phyloP scores from a whole-genome alignment of 1,140 invertebrate genomes.

The Drosophila orena region DNA sequence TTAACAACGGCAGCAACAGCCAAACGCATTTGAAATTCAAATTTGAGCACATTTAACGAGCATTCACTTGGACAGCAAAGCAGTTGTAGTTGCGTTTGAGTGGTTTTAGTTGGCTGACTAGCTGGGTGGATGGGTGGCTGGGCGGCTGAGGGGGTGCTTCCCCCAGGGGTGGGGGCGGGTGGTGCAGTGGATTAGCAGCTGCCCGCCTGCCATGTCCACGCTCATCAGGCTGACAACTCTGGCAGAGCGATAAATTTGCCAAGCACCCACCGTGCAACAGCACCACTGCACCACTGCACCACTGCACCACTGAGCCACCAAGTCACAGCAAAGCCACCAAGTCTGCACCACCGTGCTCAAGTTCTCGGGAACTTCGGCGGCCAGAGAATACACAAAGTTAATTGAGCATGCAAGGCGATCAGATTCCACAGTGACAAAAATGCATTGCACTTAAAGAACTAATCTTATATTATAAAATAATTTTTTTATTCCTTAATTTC shows the following conservation, averaged over 20 bases:
- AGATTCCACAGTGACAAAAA: conserved; percentile 46
- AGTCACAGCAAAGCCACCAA: conserved; percentile 2
- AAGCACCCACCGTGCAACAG: conserved; percentile 40
- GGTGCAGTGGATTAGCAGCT: conserved; percentile 15
- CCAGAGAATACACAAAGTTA: conserved; percentile 57
- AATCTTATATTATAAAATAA: too few relatives aligned
- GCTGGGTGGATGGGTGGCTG: not conserved
- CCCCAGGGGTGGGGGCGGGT: not conserved
- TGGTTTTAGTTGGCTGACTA: conserved; percentile 6
- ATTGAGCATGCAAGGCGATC: conserved; percentile 79
- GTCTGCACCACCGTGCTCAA: conserved; percentile 7
- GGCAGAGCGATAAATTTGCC: conserved; percentile 71
- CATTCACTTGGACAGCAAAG: conserved; percentile 50
- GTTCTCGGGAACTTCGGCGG: conserved; percentile 31
- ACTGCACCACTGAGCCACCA: not conserved
- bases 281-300: conserved; percentile 1
- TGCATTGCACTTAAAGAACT: too few relatives aligned
- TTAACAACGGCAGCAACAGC: conserved; percentile 37
- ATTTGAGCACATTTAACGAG: conserved; percentile 71
- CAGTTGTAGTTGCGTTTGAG: conserved; percentile 33
- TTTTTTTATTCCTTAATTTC: too few relatives aligned
- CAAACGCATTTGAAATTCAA: conserved; percentile 77
- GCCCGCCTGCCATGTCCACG: conserved; percentile 69
- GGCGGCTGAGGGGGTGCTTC: not conserved
- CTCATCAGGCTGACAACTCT: conserved; percentile 75